Evolutionary conservation across 2,888 invertebrate species (phyloP).

Genomic region (Diarsia dahlii): DNA sequence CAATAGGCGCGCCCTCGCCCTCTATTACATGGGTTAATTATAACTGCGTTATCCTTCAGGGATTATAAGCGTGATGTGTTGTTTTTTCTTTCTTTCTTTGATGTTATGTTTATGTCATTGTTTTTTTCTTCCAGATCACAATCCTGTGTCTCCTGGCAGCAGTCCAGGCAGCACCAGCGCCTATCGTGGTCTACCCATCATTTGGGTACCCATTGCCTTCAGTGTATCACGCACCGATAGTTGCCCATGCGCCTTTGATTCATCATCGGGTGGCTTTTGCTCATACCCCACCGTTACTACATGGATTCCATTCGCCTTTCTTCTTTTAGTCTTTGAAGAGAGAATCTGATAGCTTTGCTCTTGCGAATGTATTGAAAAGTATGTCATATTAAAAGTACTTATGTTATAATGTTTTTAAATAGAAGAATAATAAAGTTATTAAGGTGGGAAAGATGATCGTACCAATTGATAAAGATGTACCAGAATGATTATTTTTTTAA

Average conservation of each 20-base stretch:
- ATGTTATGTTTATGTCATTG: too few species aligned
- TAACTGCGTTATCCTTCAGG: too few species aligned
- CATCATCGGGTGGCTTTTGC: constrained; percentile 76
- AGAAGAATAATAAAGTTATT: neutral
- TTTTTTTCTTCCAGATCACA: constrained; percentile 68
- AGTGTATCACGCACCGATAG: constrained; percentile 71
- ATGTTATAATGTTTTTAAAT: neutral
- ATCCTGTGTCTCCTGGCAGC: constrained; percentile 72
- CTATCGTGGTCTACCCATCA: constrained; percentile 64
- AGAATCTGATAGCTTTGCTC: neutral
- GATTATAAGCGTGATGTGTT: too few species aligned
- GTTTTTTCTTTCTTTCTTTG: too few species aligned
- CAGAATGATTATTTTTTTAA: neutral
- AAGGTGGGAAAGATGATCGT: neutral
- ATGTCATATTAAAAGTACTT: neutral
- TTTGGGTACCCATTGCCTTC: constrained; percentile 58
- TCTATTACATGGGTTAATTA: too few species aligned
- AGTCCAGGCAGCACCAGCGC: constrained; percentile 75
- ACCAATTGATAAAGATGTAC: neutral
- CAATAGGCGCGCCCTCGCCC: too few species aligned
- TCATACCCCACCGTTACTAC: constrained; percentile 36
- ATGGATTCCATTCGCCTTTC: constrained; percentile 46
- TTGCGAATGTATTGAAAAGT: neutral
- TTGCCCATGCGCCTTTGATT: constrained; percentile 75
- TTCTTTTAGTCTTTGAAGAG: constrained; percentile 22